Base-by-base conservation (phyloP, 2,797 vertebrate genomes). In the Perodicticus potto region DNA sequence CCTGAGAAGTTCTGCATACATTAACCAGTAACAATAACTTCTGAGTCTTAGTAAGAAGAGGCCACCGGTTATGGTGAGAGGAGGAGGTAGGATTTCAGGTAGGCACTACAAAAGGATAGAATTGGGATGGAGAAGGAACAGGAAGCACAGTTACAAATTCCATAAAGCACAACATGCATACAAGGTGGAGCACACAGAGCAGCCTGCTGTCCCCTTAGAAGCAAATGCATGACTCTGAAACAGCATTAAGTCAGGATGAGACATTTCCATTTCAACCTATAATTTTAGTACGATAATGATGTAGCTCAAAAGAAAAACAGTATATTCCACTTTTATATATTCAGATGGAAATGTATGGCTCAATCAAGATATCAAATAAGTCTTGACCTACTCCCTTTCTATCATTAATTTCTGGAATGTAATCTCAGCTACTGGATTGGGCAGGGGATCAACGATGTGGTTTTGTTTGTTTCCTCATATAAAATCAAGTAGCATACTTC, bases 211-310 rank as follows among this genome's bases (percentile, higher is more conserved):
- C 63, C 32, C 57, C 80, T 92, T 57, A 80, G 12, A 4, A 29
- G 4, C 65, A 89, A 94, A 53, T 29, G 2, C 55, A 5, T 59
- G 86, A 84, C 65, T 57, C 1, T 87, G 69, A 94, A 91, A 95
- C 7, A 76, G 53, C 27, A 72, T 25, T 22, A 53, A 9, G 53
- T 89, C 69, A 86, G 9, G 16, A 80, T 73, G 20, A 94, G 90
- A 57, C 32, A 90, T 80, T 94, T 91, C 55, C 29, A 91, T 88
- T 93, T 96, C 82, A 16, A 95, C 34, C 40, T 34, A 81, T 72
- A 91, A 95, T 55, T 89, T 94, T 40, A 92, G 11, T 22, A 88
- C 23, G 29, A 37, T 20, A 40, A 70, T 43, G 19, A 85, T 16
- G 70, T 2, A 89, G 23, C 7, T 87, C 55, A 94, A 95, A 93